Evolutionary conservation across 1,140 invertebrate genomes (phyloP).

Genomic region (Tribolium castaneum): DNA sequence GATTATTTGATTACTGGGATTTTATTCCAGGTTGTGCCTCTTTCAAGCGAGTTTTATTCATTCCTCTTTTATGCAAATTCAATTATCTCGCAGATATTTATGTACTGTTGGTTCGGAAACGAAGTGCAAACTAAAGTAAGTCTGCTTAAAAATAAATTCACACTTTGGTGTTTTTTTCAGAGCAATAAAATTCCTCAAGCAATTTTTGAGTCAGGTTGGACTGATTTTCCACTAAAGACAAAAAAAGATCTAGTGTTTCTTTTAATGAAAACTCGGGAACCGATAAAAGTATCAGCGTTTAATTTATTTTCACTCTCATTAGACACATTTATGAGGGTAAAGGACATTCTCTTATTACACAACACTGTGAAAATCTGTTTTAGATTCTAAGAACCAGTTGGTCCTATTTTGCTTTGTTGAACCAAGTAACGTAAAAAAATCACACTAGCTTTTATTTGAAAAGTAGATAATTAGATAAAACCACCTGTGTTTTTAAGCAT

Average conservation of each 20-base stretch:
- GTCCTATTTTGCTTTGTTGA: not conserved
- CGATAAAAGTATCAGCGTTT: not conserved
- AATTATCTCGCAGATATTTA: constrained; percentile 1
- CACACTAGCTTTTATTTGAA: not conserved
- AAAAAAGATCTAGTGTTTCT: not conserved
- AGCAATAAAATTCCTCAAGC: not conserved
- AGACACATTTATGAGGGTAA: not conserved
- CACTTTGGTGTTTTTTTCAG: not conserved
- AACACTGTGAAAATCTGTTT: not conserved
- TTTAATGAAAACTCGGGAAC: not conserved
- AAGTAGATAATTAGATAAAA: no score
- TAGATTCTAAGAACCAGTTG: not conserved
- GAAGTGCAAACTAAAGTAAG: constrained; percentile 16
- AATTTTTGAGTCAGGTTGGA: not conserved
- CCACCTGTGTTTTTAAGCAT: no score
- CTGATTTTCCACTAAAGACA: not conserved
- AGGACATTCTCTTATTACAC: not conserved
- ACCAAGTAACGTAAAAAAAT: not conserved
- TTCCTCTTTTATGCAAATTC: not conserved
- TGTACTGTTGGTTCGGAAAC: constrained; percentile 32
- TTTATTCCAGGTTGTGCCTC: not conserved
- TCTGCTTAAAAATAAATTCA: not conserved
- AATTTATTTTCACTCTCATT: not conserved
- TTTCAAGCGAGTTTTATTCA: constrained; percentile 12
- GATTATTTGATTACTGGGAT: not conserved